Evolutionary conservation across 2,113 vertebrate species (phyloP).

Genomic region (Enhydra lutris): DNA sequence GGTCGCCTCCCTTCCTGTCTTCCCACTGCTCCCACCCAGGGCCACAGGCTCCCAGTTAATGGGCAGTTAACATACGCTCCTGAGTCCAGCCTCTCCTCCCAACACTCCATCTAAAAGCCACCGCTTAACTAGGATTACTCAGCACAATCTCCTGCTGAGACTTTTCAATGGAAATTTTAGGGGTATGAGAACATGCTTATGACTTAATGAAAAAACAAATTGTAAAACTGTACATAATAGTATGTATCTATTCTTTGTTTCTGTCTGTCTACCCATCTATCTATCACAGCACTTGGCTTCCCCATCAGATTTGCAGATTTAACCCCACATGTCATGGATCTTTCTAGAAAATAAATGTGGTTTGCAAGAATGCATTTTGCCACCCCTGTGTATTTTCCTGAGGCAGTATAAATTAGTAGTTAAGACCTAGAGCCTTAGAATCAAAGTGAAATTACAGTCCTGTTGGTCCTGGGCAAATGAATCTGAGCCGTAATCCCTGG

Average conservation of each 20-base stretch:
- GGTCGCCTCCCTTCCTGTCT: neutral
- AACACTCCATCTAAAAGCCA: neutral
- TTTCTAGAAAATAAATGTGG: neutral
- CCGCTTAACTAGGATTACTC: neutral
- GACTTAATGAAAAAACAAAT: neutral
- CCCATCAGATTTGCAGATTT: neutral
- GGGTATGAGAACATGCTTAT: constrained; percentile 4
- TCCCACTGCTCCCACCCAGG: too few relatives aligned
- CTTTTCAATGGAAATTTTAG: neutral
- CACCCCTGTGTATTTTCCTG: neutral
- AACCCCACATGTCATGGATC: neutral
- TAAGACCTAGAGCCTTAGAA: neutral
- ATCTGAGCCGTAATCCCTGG: neutral
- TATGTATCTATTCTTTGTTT: neutral
- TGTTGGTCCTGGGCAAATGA: neutral
- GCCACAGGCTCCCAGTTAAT: neutral
- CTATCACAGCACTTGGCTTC: neutral
- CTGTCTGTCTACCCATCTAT: neutral
- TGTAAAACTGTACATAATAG: neutral
- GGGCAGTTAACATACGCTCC: neutral
- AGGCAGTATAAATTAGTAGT: neutral
- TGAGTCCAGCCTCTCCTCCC: neutral
- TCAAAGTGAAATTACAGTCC: neutral
- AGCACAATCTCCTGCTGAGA: neutral
- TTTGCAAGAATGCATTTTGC: neutral